These are phyloP conservation scores for Zosterops hypoxanthus DNA, from an alignment of 2,113 vertebrate genomes.

Conservation along the genomic window DNA sequence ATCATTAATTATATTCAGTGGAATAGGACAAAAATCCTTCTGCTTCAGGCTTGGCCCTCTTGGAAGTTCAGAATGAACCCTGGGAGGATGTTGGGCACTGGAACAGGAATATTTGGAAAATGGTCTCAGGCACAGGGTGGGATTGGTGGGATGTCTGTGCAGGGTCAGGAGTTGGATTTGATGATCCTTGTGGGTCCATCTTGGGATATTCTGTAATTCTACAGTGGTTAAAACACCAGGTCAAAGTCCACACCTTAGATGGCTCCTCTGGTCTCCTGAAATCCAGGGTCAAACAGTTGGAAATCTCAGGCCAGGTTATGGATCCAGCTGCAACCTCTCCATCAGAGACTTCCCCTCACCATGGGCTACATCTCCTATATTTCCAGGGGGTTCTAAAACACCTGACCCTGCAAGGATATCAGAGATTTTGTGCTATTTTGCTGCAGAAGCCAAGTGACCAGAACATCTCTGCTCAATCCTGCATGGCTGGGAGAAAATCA, in stretches of 20 bases:
- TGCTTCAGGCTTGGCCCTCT: neutral
- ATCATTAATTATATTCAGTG: neutral
- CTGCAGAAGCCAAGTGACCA: neutral
- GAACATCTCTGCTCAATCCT: rapidly evolving
- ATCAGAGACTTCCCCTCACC: rapidly evolving
- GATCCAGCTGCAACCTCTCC: neutral
- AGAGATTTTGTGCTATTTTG: neutral
- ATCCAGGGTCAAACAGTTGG: neutral
- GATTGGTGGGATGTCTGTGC: neutral
- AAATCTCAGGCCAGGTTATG: rapidly evolving
- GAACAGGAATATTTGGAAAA: neutral
- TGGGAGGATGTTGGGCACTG: neutral
- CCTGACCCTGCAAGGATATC: too few species aligned
- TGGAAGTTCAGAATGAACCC: neutral
- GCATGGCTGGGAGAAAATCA: neutral
- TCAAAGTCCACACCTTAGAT: neutral
- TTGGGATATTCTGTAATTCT: neutral
- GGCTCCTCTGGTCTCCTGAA: neutral
- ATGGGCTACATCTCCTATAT: too few species aligned
- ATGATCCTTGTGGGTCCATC: neutral
- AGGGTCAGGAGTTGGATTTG: neutral
- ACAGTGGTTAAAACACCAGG: neutral
- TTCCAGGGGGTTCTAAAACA: neutral
- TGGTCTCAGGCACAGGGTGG: neutral
- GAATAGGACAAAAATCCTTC: neutral